Percentiles rank a stretch among this genome's conserved stretches.
Evolutionary conservation across 2,888 invertebrate species (phyloP).

Genomic region (Rhagonycha lutea): DNA sequence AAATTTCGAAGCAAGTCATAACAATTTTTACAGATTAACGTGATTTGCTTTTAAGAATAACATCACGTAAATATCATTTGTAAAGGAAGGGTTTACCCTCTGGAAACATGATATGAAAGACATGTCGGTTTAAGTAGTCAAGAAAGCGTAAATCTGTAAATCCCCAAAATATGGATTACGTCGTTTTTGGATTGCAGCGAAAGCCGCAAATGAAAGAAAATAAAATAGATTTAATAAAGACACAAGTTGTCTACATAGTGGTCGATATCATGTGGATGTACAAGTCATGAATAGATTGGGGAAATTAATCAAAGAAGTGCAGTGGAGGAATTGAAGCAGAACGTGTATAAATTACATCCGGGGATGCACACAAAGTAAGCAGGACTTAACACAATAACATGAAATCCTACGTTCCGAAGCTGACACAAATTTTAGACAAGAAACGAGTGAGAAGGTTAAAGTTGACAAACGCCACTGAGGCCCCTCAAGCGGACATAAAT

Average conservation of each 20-base stretch:
- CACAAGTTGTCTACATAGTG: background rate
- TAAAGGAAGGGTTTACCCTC: background rate
- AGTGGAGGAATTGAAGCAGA: background rate
- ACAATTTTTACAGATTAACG: too few relatives aligned
- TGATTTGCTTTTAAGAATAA: background rate
- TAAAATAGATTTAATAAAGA: background rate
- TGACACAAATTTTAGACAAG: background rate
- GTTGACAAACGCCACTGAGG: background rate
- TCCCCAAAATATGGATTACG: background rate
- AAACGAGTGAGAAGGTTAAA: too few relatives aligned
- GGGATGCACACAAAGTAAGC: background rate
- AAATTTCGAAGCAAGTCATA: too few relatives aligned
- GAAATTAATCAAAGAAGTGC: background rate
- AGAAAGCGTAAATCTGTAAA: background rate
- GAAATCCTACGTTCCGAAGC: background rate
- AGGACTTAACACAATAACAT: background rate
- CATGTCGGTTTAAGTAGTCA: background rate
- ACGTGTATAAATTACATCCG: background rate
- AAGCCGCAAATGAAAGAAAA: background rate
- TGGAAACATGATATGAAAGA: background rate
- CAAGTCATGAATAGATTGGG: too few relatives aligned
- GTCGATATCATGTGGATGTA: background rate
- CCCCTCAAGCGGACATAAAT: background rate
- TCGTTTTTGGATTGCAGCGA: background rate
- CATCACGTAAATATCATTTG: background rate